phyloP scores from a whole-genome alignment of 2,888 invertebrate genomes.

The Dynastes hyllus region DNA sequence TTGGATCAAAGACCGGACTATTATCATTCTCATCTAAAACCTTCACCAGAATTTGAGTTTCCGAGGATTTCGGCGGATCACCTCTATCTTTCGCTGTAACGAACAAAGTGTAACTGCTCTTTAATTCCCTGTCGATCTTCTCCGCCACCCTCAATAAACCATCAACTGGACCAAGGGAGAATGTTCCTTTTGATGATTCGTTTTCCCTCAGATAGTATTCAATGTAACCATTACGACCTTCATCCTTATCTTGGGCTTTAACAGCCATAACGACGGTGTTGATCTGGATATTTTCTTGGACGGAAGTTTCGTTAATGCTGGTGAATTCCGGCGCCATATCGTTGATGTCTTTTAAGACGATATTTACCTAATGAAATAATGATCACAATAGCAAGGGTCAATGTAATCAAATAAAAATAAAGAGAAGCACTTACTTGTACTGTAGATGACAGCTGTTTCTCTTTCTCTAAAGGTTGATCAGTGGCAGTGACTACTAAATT shows the following conservation, averaged over 20 bases:
- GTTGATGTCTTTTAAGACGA: constrained; percentile 92
- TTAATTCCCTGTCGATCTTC: constrained; percentile 88
- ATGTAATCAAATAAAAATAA: neutral
- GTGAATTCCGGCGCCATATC: constrained; percentile 93
- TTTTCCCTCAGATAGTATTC: constrained; percentile 87
- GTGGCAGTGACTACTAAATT: constrained; percentile 89
- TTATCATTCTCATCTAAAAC: constrained; percentile 94
- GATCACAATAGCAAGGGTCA: constrained; percentile 2
- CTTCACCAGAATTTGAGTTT: constrained; percentile 80
- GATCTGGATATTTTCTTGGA: constrained; percentile 88
- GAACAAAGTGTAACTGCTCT: constrained; percentile 82
- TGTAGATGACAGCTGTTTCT: constrained; percentile 84
- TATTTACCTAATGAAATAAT: constrained; percentile 80
- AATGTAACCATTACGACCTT: constrained; percentile 89
- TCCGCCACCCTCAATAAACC: constrained; percentile 90
- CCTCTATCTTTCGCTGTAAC: constrained; percentile 93
- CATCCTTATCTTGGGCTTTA: constrained; percentile 92
- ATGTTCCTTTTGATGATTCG: constrained; percentile 78
- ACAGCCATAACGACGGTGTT: constrained; percentile 93
- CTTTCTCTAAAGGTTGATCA: constrained; percentile 80
- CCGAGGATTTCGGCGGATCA: constrained; percentile 84
- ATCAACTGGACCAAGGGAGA: constrained; percentile 90
- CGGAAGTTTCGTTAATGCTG: constrained; percentile 84
- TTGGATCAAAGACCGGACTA: constrained; percentile 90
- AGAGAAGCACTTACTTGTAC: constrained; percentile 81